Percentiles rank a stretch among this genome's conserved stretches.
These are phyloP conservation scores for Potorous gilbertii DNA, from an alignment of 2,797 vertebrate genomes.

Conservation along the genomic window DNA sequence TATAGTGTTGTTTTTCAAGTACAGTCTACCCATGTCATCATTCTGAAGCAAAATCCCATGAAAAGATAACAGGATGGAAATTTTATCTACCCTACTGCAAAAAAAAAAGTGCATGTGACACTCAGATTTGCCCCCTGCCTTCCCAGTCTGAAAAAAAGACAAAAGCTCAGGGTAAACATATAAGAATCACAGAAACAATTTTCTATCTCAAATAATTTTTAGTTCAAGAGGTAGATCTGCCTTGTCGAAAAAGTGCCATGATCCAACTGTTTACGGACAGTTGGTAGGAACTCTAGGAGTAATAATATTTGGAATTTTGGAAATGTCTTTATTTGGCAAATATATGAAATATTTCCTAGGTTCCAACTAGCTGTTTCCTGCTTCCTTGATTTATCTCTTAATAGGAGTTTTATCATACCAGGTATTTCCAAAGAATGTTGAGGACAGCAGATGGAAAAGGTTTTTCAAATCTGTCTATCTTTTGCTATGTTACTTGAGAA, in stretches of 20 bases:
- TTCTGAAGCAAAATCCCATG: conserved; percentile 29
- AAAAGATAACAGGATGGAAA: not conserved
- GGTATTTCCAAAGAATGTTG: conserved; percentile 65
- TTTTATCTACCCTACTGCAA: conserved; percentile 30
- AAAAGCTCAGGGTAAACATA: conserved; percentile 35
- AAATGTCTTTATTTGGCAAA: conserved; percentile 45
- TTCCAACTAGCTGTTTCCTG: conserved; percentile 53
- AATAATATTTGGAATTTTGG: conserved; percentile 45
- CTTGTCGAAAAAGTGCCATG: conserved; percentile 23
- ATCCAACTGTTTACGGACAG: conserved; percentile 37
- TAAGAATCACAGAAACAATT: conserved; percentile 8
- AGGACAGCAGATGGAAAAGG: conserved; percentile 45
- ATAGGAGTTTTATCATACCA: conserved; percentile 55
- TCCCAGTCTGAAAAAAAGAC: conserved; percentile 43
- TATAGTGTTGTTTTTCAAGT: conserved; percentile 31
- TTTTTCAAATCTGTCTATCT: not conserved
- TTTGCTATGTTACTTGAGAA: conserved; percentile 18
- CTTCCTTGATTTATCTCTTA: conserved; percentile 53
- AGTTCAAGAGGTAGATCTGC: conserved; percentile 24
- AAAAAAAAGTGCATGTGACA: conserved; percentile 7
- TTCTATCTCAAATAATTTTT: conserved; percentile 49
- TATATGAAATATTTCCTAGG: conserved; percentile 54
- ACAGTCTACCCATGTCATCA: not conserved
- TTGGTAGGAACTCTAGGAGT: not conserved
- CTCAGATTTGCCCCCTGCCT: conserved; percentile 30